Percentiles rank a stretch among this genome's conserved stretches.
These are phyloP conservation scores for Oophaga pumilio DNA, from an alignment of 2,113 vertebrate species.

Conservation along the genomic window DNA sequence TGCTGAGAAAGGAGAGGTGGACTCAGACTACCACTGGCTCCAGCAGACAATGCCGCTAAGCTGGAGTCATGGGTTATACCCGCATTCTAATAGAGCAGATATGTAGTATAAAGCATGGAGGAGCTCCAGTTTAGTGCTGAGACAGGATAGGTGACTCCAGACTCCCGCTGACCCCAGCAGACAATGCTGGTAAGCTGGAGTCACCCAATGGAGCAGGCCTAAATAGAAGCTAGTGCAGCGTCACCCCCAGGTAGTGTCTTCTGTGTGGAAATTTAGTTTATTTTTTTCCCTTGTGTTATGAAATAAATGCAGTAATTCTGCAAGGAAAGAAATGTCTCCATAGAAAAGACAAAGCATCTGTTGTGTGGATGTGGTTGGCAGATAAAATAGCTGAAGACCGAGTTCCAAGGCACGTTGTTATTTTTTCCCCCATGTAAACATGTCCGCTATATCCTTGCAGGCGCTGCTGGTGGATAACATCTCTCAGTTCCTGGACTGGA, in stretches of 20 bases:
- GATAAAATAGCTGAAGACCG: constrained; percentile 58
- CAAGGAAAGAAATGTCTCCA: constrained; percentile 4
- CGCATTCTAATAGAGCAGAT: neutral
- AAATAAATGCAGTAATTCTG: constrained; percentile 11
- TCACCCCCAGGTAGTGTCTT: neutral
- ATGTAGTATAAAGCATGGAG: neutral
- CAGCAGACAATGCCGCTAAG: neutral
- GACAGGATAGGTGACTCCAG: neutral
- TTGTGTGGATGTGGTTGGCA: constrained; percentile 57
- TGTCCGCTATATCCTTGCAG: constrained; percentile 68
- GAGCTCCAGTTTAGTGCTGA: neutral
- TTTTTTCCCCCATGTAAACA: constrained; percentile 56
- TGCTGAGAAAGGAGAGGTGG: too few relatives aligned
- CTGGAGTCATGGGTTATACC: neutral
- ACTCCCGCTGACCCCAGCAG: neutral
- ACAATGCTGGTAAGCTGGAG: neutral
- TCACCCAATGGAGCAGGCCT: neutral
- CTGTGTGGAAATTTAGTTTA: too few relatives aligned
- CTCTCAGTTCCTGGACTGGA: constrained; percentile 47
- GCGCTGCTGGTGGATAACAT: constrained; percentile 64
- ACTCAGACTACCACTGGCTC: neutral
- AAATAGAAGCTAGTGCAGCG: neutral
- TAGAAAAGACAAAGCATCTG: constrained; percentile 54
- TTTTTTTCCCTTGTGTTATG: neutral
- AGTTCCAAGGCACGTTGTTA: constrained; percentile 57